These are phyloP conservation scores for Eristalinus sepulchralis DNA, from an alignment of 2,888 invertebrate species.

Conservation along the genomic window DNA sequence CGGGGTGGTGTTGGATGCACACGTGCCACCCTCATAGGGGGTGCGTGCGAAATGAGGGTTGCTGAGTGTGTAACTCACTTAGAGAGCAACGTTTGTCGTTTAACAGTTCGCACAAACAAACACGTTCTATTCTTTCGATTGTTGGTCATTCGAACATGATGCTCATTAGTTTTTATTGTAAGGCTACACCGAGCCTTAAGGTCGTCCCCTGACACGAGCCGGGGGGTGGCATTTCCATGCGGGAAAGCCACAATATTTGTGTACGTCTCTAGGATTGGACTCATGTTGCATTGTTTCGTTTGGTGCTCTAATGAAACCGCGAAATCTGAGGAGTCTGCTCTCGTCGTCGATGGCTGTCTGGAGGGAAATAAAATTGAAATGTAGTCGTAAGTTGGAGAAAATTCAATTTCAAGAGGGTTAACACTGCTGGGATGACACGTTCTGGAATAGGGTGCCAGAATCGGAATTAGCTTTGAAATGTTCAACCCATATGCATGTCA, in stretches of 20 bases:
- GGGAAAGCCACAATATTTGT: slow-evolving; percentile 66
- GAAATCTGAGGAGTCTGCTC: slow-evolving; percentile 45
- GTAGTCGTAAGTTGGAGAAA: neutral
- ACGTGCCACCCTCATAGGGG: slow-evolving; percentile 62
- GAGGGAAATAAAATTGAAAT: slow-evolving; percentile 28
- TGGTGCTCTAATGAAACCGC: slow-evolving; percentile 65
- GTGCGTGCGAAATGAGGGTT: slow-evolving; percentile 67
- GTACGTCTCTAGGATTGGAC: slow-evolving; percentile 33
- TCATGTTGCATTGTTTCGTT: slow-evolving; percentile 62
- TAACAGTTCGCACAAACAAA: slow-evolving; percentile 60
- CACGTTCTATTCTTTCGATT: slow-evolving; percentile 41
- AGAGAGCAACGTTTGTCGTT: slow-evolving; percentile 58
- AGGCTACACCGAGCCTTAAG: slow-evolving; percentile 53
- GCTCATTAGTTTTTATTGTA: slow-evolving; percentile 70
- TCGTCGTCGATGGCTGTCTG: slow-evolving; percentile 6
- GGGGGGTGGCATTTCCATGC: slow-evolving; percentile 42
- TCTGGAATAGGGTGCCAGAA: neutral
- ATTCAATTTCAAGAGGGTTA: neutral
- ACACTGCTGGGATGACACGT: neutral
- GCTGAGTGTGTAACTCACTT: slow-evolving; percentile 55
- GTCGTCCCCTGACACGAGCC: slow-evolving; percentile 31
- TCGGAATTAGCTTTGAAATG: neutral
- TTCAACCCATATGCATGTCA: neutral
- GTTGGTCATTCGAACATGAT: slow-evolving; percentile 69
- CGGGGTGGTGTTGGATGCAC: slow-evolving; percentile 7